Evolutionary conservation across 2,797 vertebrate genomes (phyloP).

Genomic region (Myotis vivesi): DNA sequence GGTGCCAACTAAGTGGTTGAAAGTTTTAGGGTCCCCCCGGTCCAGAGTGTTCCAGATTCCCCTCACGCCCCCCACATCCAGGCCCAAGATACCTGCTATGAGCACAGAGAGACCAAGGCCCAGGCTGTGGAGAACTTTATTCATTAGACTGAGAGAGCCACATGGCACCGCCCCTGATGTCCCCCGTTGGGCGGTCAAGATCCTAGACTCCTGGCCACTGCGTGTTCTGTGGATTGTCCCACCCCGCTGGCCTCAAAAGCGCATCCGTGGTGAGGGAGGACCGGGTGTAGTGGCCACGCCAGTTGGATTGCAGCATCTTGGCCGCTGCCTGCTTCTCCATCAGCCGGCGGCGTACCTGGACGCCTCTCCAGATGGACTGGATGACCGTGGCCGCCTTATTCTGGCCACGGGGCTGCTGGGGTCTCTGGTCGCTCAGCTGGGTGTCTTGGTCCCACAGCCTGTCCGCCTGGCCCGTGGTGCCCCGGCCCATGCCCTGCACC

Average conservation of each 20-base stretch:
- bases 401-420: accelerated
- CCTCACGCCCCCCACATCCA: no score
- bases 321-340: slow-evolving; percentile 45
- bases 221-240: accelerated
- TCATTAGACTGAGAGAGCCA: neutral
- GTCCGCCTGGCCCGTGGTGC: accelerated
- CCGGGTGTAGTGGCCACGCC: slow-evolving; percentile 66
- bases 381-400: neutral
- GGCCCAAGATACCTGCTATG: accelerated
- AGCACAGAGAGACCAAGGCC: neutral
- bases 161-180: accelerated
- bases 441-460: accelerated
- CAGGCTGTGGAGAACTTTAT: slow-evolving; percentile 59
- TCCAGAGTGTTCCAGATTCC: no score
- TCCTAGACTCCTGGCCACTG: slow-evolving; percentile 30
- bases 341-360: neutral
- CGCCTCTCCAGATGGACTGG: slow-evolving; percentile 71
- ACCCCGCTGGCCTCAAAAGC: neutral
- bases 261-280: neutral
- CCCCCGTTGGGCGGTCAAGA: neutral
- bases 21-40: neutral
- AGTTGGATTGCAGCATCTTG: slow-evolving; percentile 68
- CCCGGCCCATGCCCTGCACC: slow-evolving; percentile 57
- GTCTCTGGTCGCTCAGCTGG: accelerated
- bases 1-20: accelerated